Conservation (phyloP, 2,113 vertebrate species). For the Leptocoma aspasia region DNA sequence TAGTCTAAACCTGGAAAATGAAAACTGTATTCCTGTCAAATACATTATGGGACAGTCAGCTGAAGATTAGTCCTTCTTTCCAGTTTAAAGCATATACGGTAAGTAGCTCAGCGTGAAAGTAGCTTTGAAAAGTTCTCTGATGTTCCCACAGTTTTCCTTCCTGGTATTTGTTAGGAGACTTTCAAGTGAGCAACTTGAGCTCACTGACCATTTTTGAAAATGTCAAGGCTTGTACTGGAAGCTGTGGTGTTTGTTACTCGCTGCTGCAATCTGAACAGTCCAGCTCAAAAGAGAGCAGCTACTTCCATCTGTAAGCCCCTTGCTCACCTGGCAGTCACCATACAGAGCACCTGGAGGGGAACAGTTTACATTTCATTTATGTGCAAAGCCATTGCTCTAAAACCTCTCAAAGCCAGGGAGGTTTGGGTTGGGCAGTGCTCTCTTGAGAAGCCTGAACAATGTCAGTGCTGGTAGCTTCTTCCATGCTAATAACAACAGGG, state of each 20-base stretch:
- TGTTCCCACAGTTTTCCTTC: background rate
- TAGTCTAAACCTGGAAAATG: background rate
- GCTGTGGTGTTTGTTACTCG: background rate
- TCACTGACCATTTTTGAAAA: background rate
- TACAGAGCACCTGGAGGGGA: background rate
- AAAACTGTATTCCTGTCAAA: background rate
- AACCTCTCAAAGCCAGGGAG: background rate
- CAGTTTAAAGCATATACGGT: background rate
- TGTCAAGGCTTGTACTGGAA: background rate
- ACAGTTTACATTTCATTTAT: background rate
- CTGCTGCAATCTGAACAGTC: background rate
- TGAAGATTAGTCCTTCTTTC: conserved; percentile 15
- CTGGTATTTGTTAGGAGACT: background rate
- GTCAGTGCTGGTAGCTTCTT: background rate
- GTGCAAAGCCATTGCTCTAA: background rate
- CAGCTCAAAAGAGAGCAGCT: background rate
- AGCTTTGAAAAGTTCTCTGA: background rate
- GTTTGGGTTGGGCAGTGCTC: background rate
- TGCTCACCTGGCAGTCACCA: background rate
- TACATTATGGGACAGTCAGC: background rate
- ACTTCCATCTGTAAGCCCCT: background rate
- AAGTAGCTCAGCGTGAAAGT: background rate
- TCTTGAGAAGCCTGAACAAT: background rate
- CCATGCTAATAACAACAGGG: background rate
- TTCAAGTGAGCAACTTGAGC: background rate